A percentile compares a stretch with the other conserved stretches of the same genome.
Conservation (phyloP, 2,888 invertebrate species). For the Muscina levida region DNA sequence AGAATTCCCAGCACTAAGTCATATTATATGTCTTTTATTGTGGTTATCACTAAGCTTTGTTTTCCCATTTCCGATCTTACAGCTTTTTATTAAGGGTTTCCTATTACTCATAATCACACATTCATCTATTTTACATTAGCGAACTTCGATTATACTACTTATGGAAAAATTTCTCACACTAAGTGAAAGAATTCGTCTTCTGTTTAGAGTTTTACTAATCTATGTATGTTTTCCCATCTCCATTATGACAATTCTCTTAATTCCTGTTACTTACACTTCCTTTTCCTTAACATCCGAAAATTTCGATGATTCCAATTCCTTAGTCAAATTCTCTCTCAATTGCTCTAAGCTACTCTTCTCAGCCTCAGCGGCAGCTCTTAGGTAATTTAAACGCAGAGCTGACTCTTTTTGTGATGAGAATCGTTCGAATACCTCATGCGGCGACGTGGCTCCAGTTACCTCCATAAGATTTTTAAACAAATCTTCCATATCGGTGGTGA, state of each 20-base stretch:
- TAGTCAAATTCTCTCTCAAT: constrained; percentile 83
- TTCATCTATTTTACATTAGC: too few species aligned
- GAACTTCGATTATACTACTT: too few species aligned
- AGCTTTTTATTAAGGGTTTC: too few species aligned
- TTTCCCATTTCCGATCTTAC: too few species aligned
- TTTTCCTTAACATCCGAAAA: constrained; percentile 90
- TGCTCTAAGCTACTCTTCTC: constrained; percentile 87
- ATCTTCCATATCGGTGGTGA: constrained; percentile 82
- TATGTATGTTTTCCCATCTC: too few species aligned
- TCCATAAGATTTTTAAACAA: constrained; percentile 88
- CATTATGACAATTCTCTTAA: neutral
- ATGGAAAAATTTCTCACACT: too few species aligned
- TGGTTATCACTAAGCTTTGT: too few species aligned
- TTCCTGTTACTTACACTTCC: constrained; percentile 84
- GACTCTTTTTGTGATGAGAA: constrained; percentile 89
- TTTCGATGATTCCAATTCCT: constrained; percentile 88
- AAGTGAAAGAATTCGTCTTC: too few species aligned
- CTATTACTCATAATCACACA: too few species aligned
- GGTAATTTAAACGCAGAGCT: constrained; percentile 84
- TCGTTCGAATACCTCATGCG: constrained; percentile 87
- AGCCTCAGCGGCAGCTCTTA: constrained; percentile 86
- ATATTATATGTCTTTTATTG: too few species aligned
- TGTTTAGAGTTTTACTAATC: too few species aligned
- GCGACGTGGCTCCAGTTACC: constrained; percentile 88
- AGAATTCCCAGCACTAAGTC: too few species aligned